Conservation (phyloP, 1,140 invertebrate genomes). For the Nomia melanderi region DNA sequence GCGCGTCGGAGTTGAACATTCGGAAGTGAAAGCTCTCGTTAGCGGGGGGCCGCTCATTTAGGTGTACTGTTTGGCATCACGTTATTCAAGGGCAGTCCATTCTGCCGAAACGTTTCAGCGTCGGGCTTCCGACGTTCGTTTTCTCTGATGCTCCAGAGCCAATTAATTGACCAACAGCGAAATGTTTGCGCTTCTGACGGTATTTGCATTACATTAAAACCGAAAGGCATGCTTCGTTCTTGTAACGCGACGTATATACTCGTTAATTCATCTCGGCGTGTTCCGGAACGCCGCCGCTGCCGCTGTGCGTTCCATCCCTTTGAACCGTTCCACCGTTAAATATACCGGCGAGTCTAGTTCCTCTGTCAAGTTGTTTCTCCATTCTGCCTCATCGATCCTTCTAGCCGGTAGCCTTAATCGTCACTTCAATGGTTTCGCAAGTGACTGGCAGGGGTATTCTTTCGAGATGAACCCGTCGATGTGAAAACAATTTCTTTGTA, state of each 20-base stretch:
- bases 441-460: constrained; percentile 29
- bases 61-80: neutral
- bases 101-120: constrained; percentile 15
- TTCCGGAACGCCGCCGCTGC: neutral
- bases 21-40: constrained; percentile 13
- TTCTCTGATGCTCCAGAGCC: constrained; percentile 29
- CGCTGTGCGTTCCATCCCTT: constrained; percentile 47
- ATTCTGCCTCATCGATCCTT: constrained; percentile 57
- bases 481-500: constrained; percentile 46
- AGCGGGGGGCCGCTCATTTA: neutral
- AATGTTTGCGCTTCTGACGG: constrained; percentile 57
- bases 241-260: constrained; percentile 48
- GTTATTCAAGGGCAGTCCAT: constrained; percentile 6
- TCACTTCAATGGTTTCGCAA: constrained; percentile 45
- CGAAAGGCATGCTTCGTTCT: constrained; percentile 63
- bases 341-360: constrained; percentile 58
- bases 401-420: constrained; percentile 56
- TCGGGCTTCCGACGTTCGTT: constrained; percentile 16
- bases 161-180: constrained; percentile 69
- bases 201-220: constrained; percentile 77
- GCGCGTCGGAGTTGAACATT: neutral
- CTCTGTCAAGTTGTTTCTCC: constrained; percentile 62
- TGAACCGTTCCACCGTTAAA: constrained; percentile 61
- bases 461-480: constrained; percentile 44
- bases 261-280: constrained; percentile 53